Percentiles rank a stretch among this genome's conserved stretches.
These are phyloP conservation scores for Limnothrissa miodon DNA, from an alignment of 2,113 vertebrate genomes.

Conservation along the genomic window DNA sequence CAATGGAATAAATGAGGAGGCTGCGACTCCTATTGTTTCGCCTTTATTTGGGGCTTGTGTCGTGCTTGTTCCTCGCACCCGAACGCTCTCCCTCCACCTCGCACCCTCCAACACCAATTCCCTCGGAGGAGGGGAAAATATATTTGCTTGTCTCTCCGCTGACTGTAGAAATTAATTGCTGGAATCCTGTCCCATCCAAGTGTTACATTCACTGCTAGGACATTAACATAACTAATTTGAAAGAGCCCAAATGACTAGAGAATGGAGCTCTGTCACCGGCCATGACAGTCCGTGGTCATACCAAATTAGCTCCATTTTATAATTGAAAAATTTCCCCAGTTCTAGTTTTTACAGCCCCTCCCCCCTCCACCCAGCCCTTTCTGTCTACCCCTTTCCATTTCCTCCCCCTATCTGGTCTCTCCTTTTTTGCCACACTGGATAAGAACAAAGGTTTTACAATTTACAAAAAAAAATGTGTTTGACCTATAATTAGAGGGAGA, in stretches of 20 bases:
- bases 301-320: constrained; percentile 99
- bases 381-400: background rate
- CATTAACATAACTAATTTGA: constrained; percentile 99
- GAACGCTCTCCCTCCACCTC: constrained; percentile 95
- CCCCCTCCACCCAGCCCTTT: constrained; percentile 37
- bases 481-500: constrained; percentile 99
- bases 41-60: constrained; percentile 99
- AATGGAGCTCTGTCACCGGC: constrained; percentile 98
- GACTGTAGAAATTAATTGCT: constrained; percentile 99
- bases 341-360: constrained; percentile 73
- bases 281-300: constrained; percentile 99
- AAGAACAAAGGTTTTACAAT: constrained; percentile 99
- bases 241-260: constrained; percentile 99
- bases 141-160: constrained; percentile 99
- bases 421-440: constrained; percentile 77
- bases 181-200: constrained; percentile 99
- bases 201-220: constrained; percentile 99
- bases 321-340: constrained; percentile 85
- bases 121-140: constrained; percentile 99
- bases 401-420: constrained; percentile 35
- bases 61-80: constrained; percentile 99
- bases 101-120: constrained; percentile 95
- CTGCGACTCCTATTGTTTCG: constrained; percentile 99
- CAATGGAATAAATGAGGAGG: constrained; percentile 99
- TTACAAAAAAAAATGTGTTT: constrained; percentile 95